A percentile compares a stretch with the other conserved stretches of the same genome.
phyloP scores from a whole-genome alignment of 2,888 invertebrate species.

The Tuta absoluta region DNA sequence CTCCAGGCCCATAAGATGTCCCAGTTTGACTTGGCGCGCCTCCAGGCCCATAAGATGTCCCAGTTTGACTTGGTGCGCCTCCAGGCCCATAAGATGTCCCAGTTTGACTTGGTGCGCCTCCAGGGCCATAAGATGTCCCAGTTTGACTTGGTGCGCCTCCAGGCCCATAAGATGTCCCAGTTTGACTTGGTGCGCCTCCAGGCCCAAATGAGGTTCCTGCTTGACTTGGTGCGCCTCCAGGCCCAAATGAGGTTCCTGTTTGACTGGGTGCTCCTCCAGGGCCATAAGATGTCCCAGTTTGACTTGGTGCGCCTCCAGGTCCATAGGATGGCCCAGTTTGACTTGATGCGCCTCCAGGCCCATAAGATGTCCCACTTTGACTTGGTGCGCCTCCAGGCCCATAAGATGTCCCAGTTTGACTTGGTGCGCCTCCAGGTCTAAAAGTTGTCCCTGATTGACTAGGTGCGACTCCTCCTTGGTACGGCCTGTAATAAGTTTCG shows the following conservation, averaged over 20 bases:
- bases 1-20: too few relatives aligned
- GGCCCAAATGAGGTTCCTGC: background rate
- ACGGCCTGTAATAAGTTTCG: background rate
- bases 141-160: slow-evolving; percentile 28
- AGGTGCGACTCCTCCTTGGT: background rate
- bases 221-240: slow-evolving; percentile 20
- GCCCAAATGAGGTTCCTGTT: slow-evolving; percentile 24
- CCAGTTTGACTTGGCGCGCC: too few relatives aligned
- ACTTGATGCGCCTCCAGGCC: slow-evolving; percentile 25
- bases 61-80: too few relatives aligned
- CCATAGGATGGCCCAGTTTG: background rate
- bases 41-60: too few relatives aligned
- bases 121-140: slow-evolving; percentile 24
- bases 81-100: too few relatives aligned
- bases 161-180: background rate
- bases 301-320: too few relatives aligned
- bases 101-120: slow-evolving; percentile 20
- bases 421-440: background rate
- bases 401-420: background rate
- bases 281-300: background rate
- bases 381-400: slow-evolving; percentile 26
- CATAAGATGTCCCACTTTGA: slow-evolving; percentile 26
- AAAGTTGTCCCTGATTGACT: background rate
- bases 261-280: slow-evolving; percentile 30
- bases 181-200: background rate